Conservation (phyloP, 2,797 vertebrate species). For the Epinephelus coioides region DNA sequence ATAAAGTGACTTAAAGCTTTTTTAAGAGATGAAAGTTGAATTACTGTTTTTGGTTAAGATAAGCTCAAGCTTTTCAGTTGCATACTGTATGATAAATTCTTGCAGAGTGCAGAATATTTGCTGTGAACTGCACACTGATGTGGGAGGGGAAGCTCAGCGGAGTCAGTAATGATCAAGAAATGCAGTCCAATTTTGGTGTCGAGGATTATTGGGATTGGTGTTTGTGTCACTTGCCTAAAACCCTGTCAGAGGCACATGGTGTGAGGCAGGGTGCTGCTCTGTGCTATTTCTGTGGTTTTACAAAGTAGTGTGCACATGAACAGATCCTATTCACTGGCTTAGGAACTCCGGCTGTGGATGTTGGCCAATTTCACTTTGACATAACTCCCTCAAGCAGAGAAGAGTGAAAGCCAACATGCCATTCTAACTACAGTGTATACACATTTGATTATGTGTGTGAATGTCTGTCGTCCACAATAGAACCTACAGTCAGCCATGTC, state of each 20-base stretch:
- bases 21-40: constrained; percentile 18
- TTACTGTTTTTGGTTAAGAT: constrained; percentile 20
- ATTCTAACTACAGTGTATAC: constrained; percentile 12
- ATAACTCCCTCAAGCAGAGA: constrained; percentile 44
- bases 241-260: constrained; percentile 27
- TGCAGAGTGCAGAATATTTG: constrained; percentile 17
- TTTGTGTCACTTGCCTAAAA: constrained; percentile 44
- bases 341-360: constrained; percentile 21
- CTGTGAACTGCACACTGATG: constrained; percentile 34
- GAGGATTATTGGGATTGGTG: constrained; percentile 45
- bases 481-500: constrained; percentile 34
- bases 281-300: constrained; percentile 23
- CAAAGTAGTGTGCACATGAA: constrained; percentile 17
- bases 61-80: constrained; percentile 19
- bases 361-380: constrained; percentile 45
- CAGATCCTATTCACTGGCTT: constrained; percentile 31
- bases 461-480: constrained; percentile 41
- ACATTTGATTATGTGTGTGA: constrained; percentile 22
- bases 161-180: constrained; percentile 42
- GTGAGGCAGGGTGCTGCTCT: constrained; percentile 30
- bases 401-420: constrained; percentile 29
- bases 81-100: constrained; percentile 12
- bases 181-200: constrained; percentile 18
- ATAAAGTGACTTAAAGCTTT: constrained; percentile 23
- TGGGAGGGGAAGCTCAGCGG: constrained; percentile 40